These are phyloP conservation scores for Meteorus colon DNA, from an alignment of 2,888 invertebrate genomes.

Conservation along the genomic window DNA sequence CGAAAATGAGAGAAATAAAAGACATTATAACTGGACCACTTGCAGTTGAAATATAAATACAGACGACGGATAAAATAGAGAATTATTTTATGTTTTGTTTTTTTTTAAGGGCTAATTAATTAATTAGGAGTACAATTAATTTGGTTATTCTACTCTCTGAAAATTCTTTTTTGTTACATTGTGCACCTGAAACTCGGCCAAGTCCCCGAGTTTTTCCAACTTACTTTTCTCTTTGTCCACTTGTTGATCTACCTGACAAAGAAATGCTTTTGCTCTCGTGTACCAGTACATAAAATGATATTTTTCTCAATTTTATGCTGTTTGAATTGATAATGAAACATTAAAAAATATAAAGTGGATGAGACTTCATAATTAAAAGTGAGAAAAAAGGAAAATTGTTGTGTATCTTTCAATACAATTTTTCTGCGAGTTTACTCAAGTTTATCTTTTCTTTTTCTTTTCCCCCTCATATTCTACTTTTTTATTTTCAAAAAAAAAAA, in stretches of 20 bases:
- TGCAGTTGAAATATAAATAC: not conserved
- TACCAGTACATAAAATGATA: not conserved
- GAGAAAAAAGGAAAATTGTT: too few relatives aligned
- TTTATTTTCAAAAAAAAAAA: not conserved
- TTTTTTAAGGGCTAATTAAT: conserved; percentile 1
- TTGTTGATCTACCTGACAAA: conserved; percentile 28
- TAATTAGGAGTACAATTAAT: conserved; percentile 8
- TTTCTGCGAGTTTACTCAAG: too few relatives aligned
- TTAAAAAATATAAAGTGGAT: too few relatives aligned
- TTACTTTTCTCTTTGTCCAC: conserved; percentile 10
- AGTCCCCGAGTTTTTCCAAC: conserved; percentile 8
- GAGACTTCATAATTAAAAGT: too few relatives aligned
- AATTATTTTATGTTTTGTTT: not conserved
- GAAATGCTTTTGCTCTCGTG: conserved; percentile 2
- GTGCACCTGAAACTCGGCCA: conserved; percentile 11
- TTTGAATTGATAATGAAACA: not conserved
- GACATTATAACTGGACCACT: not conserved
- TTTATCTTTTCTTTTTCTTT: too few relatives aligned
- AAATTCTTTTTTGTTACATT: not conserved
- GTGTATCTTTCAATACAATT: not conserved
- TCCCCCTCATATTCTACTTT: not conserved
- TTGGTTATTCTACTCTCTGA: not conserved
- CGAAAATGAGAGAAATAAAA: not conserved
- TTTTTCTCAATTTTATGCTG: not conserved
- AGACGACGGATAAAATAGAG: too few relatives aligned